Conservation (phyloP, 2,888 invertebrate species). For the Nudaria mundana region DNA sequence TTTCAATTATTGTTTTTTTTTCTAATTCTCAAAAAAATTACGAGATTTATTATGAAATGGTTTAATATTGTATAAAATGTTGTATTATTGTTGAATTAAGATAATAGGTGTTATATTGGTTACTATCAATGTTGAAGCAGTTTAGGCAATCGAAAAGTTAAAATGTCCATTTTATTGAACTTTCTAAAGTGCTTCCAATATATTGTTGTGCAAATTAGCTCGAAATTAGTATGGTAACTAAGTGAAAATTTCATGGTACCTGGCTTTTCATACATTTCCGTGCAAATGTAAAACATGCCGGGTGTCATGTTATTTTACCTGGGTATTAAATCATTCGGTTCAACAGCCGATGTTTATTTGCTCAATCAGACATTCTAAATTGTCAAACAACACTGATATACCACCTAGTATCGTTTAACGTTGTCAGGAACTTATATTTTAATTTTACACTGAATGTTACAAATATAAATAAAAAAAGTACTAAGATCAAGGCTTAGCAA, state of each 20-base stretch:
- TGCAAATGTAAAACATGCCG: too few species aligned
- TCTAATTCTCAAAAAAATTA: slow-evolving; percentile 7
- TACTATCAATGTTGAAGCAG: slow-evolving; percentile 14
- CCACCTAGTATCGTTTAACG: slow-evolving; percentile 24
- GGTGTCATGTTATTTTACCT: slow-evolving; percentile 4
- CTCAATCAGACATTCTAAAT: slow-evolving; percentile 22
- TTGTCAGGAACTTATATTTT: not conserved
- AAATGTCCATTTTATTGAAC: slow-evolving; percentile 15
- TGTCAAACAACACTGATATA: slow-evolving; percentile 22
- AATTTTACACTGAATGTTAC: not conserved
- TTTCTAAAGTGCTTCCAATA: slow-evolving; percentile 33
- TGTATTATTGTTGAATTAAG: slow-evolving; percentile 22
- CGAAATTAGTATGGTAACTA: slow-evolving; percentile 8
- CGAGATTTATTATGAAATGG: slow-evolving; percentile 16
- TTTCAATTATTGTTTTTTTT: slow-evolving; percentile 17
- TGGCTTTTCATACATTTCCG: too few species aligned
- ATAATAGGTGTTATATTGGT: slow-evolving; percentile 61
- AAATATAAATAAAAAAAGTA: not conserved
- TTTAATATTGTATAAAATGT: slow-evolving; percentile 19
- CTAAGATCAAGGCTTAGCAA: too few species aligned
- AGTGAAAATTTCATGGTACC: too few species aligned
- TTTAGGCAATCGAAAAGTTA: slow-evolving; percentile 2
- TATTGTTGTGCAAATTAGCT: slow-evolving; percentile 12
- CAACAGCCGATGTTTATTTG: slow-evolving; percentile 22
- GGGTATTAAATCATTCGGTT: too few species aligned